Conservation (phyloP, 2,113 vertebrate species). For the Peucedramus taeniatus region DNA sequence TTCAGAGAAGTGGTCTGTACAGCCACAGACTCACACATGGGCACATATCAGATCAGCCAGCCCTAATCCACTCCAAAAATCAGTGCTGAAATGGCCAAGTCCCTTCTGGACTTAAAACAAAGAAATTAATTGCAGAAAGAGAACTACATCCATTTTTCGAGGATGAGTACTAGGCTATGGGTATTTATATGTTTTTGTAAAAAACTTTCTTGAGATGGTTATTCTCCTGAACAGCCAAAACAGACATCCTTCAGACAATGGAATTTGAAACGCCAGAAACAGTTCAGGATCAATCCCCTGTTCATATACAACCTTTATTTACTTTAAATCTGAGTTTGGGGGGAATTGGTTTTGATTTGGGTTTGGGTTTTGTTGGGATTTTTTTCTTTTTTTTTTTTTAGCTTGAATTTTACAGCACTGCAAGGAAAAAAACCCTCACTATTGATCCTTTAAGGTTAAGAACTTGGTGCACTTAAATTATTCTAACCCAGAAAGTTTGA, state of each 20-base stretch:
- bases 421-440: neutral
- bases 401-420: constrained; percentile 18
- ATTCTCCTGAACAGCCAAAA: neutral
- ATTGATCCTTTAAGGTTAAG: constrained; percentile 70
- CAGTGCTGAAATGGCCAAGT: neutral
- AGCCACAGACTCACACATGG: neutral
- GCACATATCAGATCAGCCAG: neutral
- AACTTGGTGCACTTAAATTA: constrained; percentile 68
- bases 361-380: neutral
- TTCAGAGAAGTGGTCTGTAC: neutral
- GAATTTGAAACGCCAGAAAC: constrained; percentile 3
- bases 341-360: neutral
- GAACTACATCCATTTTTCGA: neutral
- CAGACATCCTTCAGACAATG: neutral
- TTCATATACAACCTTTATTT: constrained; percentile 21
- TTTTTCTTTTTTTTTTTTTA: neutral
- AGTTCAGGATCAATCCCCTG: neutral
- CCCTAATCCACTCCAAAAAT: neutral
- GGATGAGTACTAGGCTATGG: neutral
- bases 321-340: neutral
- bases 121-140: neutral
- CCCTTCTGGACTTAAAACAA: neutral
- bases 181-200: neutral
- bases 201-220: neutral
- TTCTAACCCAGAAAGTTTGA: constrained; percentile 75